Conservation (phyloP, 2,113 vertebrate genomes). For the Tetrax tetrax region DNA sequence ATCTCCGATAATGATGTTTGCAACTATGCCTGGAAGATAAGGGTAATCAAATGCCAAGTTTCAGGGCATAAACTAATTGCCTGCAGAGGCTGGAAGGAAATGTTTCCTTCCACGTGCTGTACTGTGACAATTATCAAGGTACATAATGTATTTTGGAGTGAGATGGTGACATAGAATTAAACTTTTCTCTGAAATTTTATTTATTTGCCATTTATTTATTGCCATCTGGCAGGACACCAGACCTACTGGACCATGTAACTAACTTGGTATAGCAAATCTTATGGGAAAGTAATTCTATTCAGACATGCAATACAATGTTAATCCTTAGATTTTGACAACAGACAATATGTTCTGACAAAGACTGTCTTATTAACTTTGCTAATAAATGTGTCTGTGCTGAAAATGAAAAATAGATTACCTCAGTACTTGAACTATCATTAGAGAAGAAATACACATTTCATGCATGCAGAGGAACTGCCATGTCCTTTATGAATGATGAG, state of each 20-base stretch:
- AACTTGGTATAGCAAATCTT: constrained; percentile 7
- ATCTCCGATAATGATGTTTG: background rate
- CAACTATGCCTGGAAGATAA: constrained; percentile 12
- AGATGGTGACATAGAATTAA: background rate
- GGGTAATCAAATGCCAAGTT: background rate
- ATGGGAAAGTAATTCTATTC: constrained; percentile 26
- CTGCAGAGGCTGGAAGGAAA: background rate
- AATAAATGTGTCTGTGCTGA: constrained; percentile 43
- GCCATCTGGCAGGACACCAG: background rate
- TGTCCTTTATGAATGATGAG: background rate
- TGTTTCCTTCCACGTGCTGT: background rate
- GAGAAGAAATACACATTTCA: background rate
- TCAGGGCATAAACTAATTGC: constrained; percentile 1
- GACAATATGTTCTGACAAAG: constrained; percentile 11
- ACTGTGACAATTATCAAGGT: background rate
- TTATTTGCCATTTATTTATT: constrained; percentile 35
- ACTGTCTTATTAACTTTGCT: constrained; percentile 44
- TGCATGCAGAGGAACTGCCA: background rate
- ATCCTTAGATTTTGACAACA: constrained; percentile 39
- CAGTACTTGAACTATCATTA: background rate
- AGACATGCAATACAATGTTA: constrained; percentile 14
- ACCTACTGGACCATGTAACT: constrained; percentile 20
- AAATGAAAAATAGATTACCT: constrained; percentile 39
- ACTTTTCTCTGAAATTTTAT: constrained; percentile 6
- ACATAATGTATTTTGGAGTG: background rate